Base-by-base conservation (phyloP, 2,888 invertebrate genomes). In the Ormia ochracea region DNA sequence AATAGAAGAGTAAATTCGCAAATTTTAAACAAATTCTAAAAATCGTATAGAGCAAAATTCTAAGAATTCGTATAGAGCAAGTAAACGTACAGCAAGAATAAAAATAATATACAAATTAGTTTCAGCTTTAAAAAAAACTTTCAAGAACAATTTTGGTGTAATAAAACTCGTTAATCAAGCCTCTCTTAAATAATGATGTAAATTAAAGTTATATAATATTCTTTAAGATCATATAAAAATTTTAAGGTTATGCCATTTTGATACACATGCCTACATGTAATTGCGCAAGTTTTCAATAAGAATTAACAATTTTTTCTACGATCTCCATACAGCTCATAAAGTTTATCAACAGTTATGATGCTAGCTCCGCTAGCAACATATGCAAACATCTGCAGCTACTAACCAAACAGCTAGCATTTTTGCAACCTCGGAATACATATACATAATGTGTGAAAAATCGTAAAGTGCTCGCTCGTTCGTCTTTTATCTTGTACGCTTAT, bases 271-370 rank as follows among this genome's bases (percentile, higher is more conserved):
- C 12, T 61, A 52, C 6, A n/a, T 59, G 41, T 69, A 45, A 54
- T n/a, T 63, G 63, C 69, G 36, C 76, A 77, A 77, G 69, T 77
- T 77, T 77, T 48, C 56, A 63, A 63, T 56, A 61, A 41, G 31
- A 23, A 48, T n/a, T 45, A 12, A 10, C 31, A 19, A 48, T 14
- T 26, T 14, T 28, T 12, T 58, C 1, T 61, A 4, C 52, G 45
- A 14, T 12, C 9, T 17, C 3, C 9, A 33, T 52, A 41, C 43
- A 54, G 63, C 38, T 56, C 54, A 56, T 69, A 69, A 43, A 54
- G 26, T 31, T 48, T 43, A 73, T n/a, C 52, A 61, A 66, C 54
- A 56, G 21, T 50, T 76, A 56, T 61, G 54, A 33, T 48, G 41
- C 17, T 41, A 19, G 41, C 26, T 41, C 7, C 14, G 31, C 28